Evolutionary conservation across 1,140 invertebrate species (phyloP).

Genomic region (Proctacanthus coquilletti): DNA sequence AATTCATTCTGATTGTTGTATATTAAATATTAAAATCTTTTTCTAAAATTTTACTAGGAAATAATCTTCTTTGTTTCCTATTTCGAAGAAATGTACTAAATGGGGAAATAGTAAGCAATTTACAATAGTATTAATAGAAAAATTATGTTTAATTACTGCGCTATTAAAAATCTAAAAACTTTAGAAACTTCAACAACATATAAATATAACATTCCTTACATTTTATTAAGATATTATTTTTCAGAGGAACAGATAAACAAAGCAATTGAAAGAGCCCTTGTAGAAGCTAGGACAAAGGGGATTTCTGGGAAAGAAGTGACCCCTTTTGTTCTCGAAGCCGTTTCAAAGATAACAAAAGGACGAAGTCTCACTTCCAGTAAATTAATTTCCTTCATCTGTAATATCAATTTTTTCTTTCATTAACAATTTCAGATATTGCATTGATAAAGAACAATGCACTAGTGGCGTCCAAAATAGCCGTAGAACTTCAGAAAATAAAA

Average conservation of each 20-base stretch:
- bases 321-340: slow-evolving; percentile 69
- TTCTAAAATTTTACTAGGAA: too few relatives aligned
- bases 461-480: slow-evolving; percentile 69
- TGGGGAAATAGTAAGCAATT: too few relatives aligned
- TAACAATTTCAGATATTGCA: slow-evolving; percentile 50
- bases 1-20: too few relatives aligned
- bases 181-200: too few relatives aligned
- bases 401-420: slow-evolving; percentile 4
- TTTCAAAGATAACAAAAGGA: slow-evolving; percentile 63
- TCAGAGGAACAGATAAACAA: slow-evolving; percentile 13
- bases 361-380: slow-evolving; percentile 68
- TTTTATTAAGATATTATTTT: background rate
- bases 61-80: too few relatives aligned
- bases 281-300: slow-evolving; percentile 41
- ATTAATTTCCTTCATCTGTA: slow-evolving; percentile 16
- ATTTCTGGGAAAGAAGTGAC: slow-evolving; percentile 80
- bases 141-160: too few relatives aligned
- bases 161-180: too few relatives aligned
- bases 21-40: too few relatives aligned
- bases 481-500: slow-evolving; percentile 3
- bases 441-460: slow-evolving; percentile 85
- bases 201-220: too few relatives aligned
- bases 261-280: slow-evolving; percentile 58
- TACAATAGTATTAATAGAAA: too few relatives aligned
- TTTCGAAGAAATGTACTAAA: too few relatives aligned